Conservation (phyloP, 2,113 vertebrate species). For the Apodemus sylvaticus region DNA sequence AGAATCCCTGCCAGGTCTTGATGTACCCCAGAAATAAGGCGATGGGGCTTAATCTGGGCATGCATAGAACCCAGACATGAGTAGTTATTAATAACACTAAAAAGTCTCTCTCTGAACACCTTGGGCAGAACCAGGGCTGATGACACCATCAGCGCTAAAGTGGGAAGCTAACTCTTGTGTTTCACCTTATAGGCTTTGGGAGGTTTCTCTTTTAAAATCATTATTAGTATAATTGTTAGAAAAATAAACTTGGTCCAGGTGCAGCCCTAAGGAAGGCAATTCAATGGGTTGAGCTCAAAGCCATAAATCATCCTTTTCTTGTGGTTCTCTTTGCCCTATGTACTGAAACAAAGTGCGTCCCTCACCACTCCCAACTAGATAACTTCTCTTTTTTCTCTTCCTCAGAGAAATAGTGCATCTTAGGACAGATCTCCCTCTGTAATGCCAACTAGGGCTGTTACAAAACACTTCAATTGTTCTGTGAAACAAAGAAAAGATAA, state of each 20-base stretch:
- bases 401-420: conserved; percentile 75
- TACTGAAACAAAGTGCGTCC: conserved; percentile 47
- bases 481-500: conserved; percentile 80
- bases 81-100: conserved; percentile 63
- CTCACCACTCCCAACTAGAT: conserved; percentile 50
- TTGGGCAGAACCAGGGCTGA: conserved; percentile 68
- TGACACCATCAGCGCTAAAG: conserved; percentile 73
- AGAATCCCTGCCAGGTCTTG: conserved; percentile 81
- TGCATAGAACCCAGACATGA: conserved; percentile 71
- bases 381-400: conserved; percentile 51
- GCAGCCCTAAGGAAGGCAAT: conserved; percentile 79
- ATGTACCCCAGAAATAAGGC: conserved; percentile 81
- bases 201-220: conserved; percentile 64
- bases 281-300: conserved; percentile 68
- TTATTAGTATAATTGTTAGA: conserved; percentile 69
- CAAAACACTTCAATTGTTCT: conserved; percentile 77
- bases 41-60: conserved; percentile 79
- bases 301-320: conserved; percentile 64
- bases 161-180: conserved; percentile 63
- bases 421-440: conserved; percentile 71
- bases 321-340: conserved; percentile 56
- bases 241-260: conserved; percentile 83
- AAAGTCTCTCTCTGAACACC: conserved; percentile 80
- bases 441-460: conserved; percentile 70
- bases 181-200: conserved; percentile 71